A percentile compares a stretch with the other conserved stretches of the same genome.
Evolutionary conservation across 1,140 invertebrate species (phyloP).

Genomic region (Cataglyphis hispanica): DNA sequence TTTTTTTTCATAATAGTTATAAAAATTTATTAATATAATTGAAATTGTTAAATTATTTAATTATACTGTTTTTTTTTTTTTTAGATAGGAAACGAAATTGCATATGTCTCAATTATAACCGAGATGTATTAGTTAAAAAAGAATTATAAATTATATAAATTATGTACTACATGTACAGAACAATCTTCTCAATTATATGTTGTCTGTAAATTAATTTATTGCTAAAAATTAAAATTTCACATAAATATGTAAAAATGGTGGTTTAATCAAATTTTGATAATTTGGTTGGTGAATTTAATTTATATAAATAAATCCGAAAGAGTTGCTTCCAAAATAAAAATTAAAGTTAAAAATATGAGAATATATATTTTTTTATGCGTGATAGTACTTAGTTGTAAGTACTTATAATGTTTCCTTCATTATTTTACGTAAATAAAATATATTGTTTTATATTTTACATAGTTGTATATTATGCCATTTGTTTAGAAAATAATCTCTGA

Average conservation of each 20-base stretch:
- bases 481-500: background rate
- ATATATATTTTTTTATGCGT: constrained; percentile 47
- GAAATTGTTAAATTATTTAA: constrained; percentile 4
- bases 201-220: constrained; percentile 48
- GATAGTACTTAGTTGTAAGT: constrained; percentile 70
- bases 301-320: background rate
- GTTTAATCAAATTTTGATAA: constrained; percentile 26
- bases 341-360: constrained; percentile 44
- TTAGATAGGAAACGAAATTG: constrained; percentile 19
- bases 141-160: background rate
- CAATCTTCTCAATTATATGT: background rate
- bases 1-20: constrained; percentile 12
- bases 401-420: constrained; percentile 73
- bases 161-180: constrained; percentile 19
- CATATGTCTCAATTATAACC: constrained; percentile 4
- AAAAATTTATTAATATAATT: background rate
- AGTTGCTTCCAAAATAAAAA: constrained; percentile 55
- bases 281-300: constrained; percentile 40
- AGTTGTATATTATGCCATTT: background rate
- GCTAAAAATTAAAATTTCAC: constrained; percentile 11
- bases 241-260: constrained; percentile 53
- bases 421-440: constrained; percentile 77
- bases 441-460: constrained; percentile 63
- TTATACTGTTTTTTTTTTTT: background rate
- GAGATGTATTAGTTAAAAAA: background rate